Conservation (phyloP, 2,888 invertebrate species). For the Drosophila suboccidentalis region DNA sequence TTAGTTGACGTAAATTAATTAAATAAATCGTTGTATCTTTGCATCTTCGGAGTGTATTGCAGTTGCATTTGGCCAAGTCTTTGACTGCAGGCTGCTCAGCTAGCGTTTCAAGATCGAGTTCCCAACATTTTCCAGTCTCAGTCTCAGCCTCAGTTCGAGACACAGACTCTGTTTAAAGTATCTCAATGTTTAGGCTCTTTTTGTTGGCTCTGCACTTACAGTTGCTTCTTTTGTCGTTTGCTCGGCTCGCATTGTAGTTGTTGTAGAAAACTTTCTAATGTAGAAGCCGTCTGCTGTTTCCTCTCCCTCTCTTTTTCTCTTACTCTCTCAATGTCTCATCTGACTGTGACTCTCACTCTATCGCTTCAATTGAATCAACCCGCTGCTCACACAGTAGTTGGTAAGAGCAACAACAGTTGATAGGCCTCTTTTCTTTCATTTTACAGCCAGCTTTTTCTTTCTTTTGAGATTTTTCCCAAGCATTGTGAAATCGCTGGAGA, state of each 20-base stretch:
- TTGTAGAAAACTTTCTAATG: slow-evolving; percentile 79
- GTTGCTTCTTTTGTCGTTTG: slow-evolving; percentile 73
- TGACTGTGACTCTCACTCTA: slow-evolving; percentile 1
- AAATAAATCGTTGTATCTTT: not conserved
- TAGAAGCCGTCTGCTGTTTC: slow-evolving; percentile 70
- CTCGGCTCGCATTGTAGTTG: slow-evolving; percentile 40
- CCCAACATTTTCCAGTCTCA: slow-evolving; percentile 31
- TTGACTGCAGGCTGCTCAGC: slow-evolving; percentile 34
- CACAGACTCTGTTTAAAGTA: slow-evolving; percentile 57
- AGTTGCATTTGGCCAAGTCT: slow-evolving; percentile 31
- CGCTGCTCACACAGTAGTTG: slow-evolving; percentile 52
- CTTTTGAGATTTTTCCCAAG: slow-evolving; percentile 68
- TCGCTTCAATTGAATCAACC: slow-evolving; percentile 61
- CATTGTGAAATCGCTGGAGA: slow-evolving; percentile 57
- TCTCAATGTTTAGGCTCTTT: slow-evolving; percentile 62
- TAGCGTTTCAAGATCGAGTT: slow-evolving; percentile 44
- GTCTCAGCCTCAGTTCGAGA: slow-evolving; percentile 27
- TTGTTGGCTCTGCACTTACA: slow-evolving; percentile 68
- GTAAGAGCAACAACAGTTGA: slow-evolving; percentile 26
- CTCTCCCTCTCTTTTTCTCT: slow-evolving; percentile 3
- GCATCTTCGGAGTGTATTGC: not conserved
- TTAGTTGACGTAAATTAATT: not conserved
- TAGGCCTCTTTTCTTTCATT: slow-evolving; percentile 58
- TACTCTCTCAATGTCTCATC: not conserved
- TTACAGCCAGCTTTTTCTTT: slow-evolving; percentile 61